These are phyloP conservation scores for Eolophus roseicapilla DNA, from an alignment of 2,113 vertebrate species.

Conservation along the genomic window DNA sequence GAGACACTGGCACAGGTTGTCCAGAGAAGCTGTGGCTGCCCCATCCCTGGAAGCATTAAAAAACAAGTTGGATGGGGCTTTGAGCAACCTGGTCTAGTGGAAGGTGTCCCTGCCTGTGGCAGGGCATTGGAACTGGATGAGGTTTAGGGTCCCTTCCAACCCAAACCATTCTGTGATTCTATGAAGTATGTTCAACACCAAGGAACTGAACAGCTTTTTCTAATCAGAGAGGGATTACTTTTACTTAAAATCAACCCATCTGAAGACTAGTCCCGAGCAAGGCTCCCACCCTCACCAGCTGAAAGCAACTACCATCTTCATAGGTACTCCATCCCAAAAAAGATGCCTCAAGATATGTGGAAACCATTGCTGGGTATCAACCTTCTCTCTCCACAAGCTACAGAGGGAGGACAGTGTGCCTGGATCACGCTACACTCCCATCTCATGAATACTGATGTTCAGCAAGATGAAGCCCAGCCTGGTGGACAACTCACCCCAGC, in stretches of 20 bases:
- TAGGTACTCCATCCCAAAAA: background rate
- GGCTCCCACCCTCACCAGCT: background rate
- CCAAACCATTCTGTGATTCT: background rate
- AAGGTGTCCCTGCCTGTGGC: background rate
- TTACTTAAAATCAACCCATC: background rate
- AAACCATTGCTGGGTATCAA: background rate
- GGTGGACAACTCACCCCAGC: background rate
- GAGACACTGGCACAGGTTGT: background rate
- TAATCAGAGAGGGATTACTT: background rate
- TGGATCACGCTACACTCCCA: background rate
- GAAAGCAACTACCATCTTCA: background rate
- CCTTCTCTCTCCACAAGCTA: background rate
- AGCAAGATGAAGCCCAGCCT: background rate
- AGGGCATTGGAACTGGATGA: background rate
- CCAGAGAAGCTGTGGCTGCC: fast-evolving
- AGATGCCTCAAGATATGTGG: background rate
- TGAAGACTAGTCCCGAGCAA: background rate
- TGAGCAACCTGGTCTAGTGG: background rate
- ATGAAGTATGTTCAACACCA: background rate
- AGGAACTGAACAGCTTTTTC: background rate
- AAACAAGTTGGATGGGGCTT: background rate
- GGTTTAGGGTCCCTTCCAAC: background rate
- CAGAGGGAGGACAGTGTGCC: background rate
- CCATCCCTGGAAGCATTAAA: background rate
- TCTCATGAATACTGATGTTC: background rate